phyloP scores from a whole-genome alignment of 2,113 vertebrate species.

The Poeciliopsis turrubarensis region DNA sequence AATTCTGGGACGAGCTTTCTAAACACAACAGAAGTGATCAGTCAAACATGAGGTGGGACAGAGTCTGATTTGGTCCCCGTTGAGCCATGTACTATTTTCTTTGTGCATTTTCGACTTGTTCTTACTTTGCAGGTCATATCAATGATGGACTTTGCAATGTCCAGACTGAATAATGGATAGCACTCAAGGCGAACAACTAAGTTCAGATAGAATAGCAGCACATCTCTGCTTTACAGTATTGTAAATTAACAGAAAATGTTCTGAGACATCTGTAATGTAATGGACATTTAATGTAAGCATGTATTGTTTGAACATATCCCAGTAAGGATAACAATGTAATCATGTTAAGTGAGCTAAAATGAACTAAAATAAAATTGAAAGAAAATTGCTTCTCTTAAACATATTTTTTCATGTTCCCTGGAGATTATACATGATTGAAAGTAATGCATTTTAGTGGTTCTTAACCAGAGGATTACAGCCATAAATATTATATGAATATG shows the following conservation, averaged over 20 bases:
- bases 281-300: neutral
- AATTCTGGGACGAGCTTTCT: conserved; percentile 26
- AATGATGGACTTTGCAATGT: neutral
- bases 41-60: conserved; percentile 26
- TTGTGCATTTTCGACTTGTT: neutral
- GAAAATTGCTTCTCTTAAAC: conserved; percentile 34
- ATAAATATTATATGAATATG: conserved; percentile 82
- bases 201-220: neutral
- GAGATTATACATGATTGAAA: conserved; percentile 74
- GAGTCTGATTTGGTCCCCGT: conserved; percentile 12
- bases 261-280: neutral
- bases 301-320: neutral
- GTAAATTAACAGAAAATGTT: neutral
- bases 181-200: neutral
- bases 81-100: neutral
- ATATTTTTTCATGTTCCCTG: conserved; percentile 70
- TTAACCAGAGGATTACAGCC: conserved; percentile 76
- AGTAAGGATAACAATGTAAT: conserved; percentile 50
- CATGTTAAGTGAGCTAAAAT: conserved; percentile 38
- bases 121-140: neutral
- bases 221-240: neutral
- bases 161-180: neutral
- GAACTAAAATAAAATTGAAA: neutral
- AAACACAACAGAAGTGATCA: conserved; percentile 35
- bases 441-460: conserved; percentile 76